phyloP scores from a whole-genome alignment of 2,888 invertebrate genomes.

The Pheosia tremula region DNA sequence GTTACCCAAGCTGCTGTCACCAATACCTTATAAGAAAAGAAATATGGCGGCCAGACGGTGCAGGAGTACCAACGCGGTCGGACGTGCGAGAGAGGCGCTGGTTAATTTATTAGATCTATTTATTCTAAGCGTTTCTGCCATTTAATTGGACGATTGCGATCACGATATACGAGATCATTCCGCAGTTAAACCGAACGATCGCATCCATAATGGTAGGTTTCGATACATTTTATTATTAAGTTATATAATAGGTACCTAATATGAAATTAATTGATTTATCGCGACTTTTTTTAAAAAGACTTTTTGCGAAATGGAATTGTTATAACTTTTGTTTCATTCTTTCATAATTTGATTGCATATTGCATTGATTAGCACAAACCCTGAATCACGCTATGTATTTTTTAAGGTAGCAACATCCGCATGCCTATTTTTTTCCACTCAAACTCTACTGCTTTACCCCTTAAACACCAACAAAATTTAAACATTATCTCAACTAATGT shows the following conservation, averaged over 20 bases:
- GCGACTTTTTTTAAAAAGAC: not conserved
- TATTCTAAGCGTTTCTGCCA: conserved; percentile 38
- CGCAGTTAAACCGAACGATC: conserved; percentile 16
- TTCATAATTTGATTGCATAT: not conserved
- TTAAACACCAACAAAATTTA: not conserved
- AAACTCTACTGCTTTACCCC: no score
- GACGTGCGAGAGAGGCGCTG: conserved; percentile 37
- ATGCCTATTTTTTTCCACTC: no score
- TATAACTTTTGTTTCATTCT: no score
- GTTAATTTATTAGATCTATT: conserved; percentile 47
- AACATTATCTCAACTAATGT: not conserved
- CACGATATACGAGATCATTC: conserved; percentile 40
- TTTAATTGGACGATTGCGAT: conserved; percentile 48
- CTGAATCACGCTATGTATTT: no score
- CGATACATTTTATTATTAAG: not conserved
- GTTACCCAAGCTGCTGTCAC: conserved; percentile 39
- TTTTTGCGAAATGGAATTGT: not conserved
- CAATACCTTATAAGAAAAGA: conserved; percentile 52
- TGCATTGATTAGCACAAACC: not conserved
- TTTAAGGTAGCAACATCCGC: no score
- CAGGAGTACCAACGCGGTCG: conserved; percentile 35
- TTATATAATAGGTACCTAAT: no score
- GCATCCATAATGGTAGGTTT: not conserved
- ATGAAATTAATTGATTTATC: not conserved
- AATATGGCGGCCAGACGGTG: conserved; percentile 48